These are phyloP conservation scores for Epistrophella euchroma DNA, from an alignment of 2,888 invertebrate species.

Conservation along the genomic window DNA sequence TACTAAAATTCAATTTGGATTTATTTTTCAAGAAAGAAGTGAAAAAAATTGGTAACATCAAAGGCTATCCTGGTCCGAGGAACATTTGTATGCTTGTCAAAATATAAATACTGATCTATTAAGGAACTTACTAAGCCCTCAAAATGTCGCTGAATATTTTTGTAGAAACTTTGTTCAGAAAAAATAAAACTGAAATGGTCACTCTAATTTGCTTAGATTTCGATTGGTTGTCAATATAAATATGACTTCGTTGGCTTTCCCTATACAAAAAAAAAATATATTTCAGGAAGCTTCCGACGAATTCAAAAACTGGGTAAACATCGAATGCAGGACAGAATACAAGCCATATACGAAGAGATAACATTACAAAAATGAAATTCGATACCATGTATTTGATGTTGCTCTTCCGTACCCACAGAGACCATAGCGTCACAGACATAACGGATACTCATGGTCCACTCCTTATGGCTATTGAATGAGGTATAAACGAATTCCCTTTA, in stretches of 20 bases:
- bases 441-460: conserved; percentile 13
- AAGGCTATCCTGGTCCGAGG: too few relatives aligned
- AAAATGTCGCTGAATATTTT: too few relatives aligned
- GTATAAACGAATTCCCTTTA: conserved; percentile 56
- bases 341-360: conserved; percentile 14
- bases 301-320: conserved; percentile 67
- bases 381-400: neutral
- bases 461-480: conserved; percentile 69
- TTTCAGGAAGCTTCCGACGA: conserved; percentile 41
- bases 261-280: conserved; percentile 16
- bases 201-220: conserved; percentile 4
- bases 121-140: too few relatives aligned
- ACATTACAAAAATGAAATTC: neutral
- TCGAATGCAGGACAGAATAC: conserved; percentile 58
- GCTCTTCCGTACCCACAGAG: neutral
- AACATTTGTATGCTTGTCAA: too few relatives aligned
- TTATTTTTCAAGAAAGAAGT: too few relatives aligned
- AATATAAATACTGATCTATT: too few relatives aligned
- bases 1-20: too few relatives aligned
- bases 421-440: conserved; percentile 4
- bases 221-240: conserved; percentile 23
- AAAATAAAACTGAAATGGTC: neutral
- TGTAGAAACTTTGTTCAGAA: too few relatives aligned
- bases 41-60: too few relatives aligned
- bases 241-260: conserved; percentile 42